Conservation (phyloP, 1,140 invertebrate genomes). For the Zaprionus capensis region DNA sequence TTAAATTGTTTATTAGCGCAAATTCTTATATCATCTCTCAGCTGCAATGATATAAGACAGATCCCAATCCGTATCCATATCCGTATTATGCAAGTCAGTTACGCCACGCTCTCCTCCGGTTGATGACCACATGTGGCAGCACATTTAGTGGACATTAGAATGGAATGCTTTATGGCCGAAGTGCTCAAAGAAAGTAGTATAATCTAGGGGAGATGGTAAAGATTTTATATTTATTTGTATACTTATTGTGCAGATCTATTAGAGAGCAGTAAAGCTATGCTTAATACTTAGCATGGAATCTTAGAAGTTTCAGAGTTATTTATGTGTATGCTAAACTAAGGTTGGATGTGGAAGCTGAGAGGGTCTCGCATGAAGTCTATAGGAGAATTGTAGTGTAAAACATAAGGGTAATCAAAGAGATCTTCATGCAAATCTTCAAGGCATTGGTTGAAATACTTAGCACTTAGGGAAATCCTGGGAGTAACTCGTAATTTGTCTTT, state of each 20-base stretch:
- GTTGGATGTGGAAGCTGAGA: not conserved
- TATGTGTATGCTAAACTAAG: not conserved
- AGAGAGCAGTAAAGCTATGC: not conserved
- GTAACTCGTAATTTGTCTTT: not conserved
- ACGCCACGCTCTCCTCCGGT: not conserved
- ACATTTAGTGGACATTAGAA: not conserved
- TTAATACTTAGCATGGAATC: not conserved
- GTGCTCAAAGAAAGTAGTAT: not conserved
- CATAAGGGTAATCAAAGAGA: not conserved
- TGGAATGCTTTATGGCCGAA: not conserved
- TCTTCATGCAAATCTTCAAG: too few relatives aligned
- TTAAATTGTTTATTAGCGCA: conserved; percentile 57
- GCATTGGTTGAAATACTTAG: too few relatives aligned
- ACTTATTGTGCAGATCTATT: not conserved
- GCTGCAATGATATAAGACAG: conserved; percentile 24
- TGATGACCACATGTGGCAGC: conserved; percentile 2
- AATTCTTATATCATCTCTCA: conserved; percentile 47
- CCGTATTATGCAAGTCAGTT: conserved; percentile 6
- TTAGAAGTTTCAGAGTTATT: not conserved
- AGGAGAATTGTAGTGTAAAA: not conserved
- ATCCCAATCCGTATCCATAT: not conserved
- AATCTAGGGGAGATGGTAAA: not conserved
- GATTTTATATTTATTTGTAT: not conserved
- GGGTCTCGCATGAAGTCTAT: not conserved
- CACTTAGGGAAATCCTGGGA: not conserved